Conservation (phyloP, 2,888 invertebrate genomes). For the Zeuzera pyrina region DNA sequence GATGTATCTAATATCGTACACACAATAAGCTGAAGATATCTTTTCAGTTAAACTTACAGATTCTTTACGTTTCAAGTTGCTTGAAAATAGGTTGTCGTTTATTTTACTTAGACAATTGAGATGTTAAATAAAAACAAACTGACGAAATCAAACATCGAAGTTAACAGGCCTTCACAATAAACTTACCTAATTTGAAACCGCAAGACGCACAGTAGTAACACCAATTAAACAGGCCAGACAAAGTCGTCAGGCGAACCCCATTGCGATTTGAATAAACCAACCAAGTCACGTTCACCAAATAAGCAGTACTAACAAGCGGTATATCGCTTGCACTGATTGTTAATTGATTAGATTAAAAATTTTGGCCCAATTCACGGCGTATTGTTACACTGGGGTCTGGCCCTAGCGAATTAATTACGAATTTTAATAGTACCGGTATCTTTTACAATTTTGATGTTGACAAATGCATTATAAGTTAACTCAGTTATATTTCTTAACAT, state of each 20-base stretch:
- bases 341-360: conserved; percentile 74
- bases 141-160: too few relatives aligned
- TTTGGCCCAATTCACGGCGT: conserved; percentile 56
- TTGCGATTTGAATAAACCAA: conserved; percentile 52
- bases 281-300: conserved; percentile 68
- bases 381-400: conserved; percentile 51
- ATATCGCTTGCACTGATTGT: conserved; percentile 73
- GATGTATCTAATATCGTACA: too few relatives aligned
- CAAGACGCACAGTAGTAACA: conserved; percentile 36
- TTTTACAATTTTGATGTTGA: conserved; percentile 60
- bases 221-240: conserved; percentile 53
- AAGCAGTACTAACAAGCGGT: conserved; percentile 69
- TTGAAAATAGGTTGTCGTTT: too few relatives aligned
- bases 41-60: too few relatives aligned
- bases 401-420: conserved; percentile 44
- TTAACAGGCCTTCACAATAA: too few relatives aligned
- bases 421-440: conserved; percentile 50
- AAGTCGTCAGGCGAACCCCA: conserved; percentile 59
- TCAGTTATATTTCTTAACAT: conserved; percentile 16
- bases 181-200: conserved; percentile 5
- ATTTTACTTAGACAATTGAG: too few relatives aligned
- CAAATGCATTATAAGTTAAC: conserved; percentile 32
- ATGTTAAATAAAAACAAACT: too few relatives aligned
- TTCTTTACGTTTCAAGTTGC: too few relatives aligned
- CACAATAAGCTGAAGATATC: too few relatives aligned